These are phyloP conservation scores for Pangasius krempfi DNA, from an alignment of 2,797 vertebrate species.

Conservation along the genomic window DNA sequence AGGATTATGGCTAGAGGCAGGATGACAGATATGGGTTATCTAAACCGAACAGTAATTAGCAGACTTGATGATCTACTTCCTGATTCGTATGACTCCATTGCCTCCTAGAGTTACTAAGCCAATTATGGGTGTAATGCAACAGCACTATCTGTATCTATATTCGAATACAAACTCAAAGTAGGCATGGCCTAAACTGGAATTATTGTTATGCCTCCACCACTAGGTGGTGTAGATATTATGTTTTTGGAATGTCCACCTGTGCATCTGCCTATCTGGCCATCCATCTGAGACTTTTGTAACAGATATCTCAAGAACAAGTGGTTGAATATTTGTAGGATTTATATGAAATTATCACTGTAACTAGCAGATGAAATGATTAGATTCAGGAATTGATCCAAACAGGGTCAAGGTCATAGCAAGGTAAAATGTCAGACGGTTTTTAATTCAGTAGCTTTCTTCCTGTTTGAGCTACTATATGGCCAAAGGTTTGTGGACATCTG, in stretches of 20 bases:
- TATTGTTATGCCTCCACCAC: not conserved
- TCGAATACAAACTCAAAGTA: not conserved
- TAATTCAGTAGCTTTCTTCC: not conserved
- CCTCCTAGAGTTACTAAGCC: not conserved
- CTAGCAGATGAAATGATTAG: not conserved
- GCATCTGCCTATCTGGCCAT: not conserved
- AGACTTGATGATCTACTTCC: not conserved
- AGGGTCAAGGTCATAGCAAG: not conserved
- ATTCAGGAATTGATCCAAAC: not conserved
- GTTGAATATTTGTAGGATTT: not conserved
- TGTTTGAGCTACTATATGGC: not conserved
- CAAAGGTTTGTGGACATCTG: not conserved
- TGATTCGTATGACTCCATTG: slow-evolving; percentile 33
- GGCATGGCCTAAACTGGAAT: not conserved
- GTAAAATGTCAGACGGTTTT: not conserved
- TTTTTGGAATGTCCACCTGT: not conserved
- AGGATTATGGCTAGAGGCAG: not conserved
- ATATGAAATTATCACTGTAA: not conserved
- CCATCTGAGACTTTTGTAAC: not conserved
- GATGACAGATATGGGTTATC: not conserved
- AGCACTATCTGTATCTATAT: not conserved
- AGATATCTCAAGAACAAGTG: not conserved
- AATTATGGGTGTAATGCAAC: not conserved
- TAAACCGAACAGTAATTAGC: slow-evolving; percentile 4
- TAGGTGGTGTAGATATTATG: not conserved